Base-by-base conservation (phyloP, 2,888 invertebrate genomes). In the Chrysina gloriosa region DNA sequence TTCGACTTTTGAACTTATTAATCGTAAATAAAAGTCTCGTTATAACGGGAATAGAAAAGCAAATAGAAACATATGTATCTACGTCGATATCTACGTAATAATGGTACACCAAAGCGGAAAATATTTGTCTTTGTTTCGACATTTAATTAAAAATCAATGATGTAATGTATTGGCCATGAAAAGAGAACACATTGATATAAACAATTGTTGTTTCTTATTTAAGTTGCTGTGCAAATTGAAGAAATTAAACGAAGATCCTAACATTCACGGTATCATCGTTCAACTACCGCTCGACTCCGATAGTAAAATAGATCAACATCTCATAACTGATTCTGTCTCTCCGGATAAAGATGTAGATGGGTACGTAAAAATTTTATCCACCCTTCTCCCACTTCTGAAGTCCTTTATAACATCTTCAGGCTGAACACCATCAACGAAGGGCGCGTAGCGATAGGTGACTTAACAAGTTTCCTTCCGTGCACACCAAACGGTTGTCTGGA, bases 401-500 rank as follows among this genome's bases (percentile, higher is more conserved):
- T n/a, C 9, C 16, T 25, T 39, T 4, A n/a, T 11, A 23, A 21
- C 19, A 42, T 65, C 74, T 73, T 9, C 71, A 79, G 96, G 0
- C 85, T 98, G 65, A 94, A 96, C 80, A 95, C 96, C 0, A 88
- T 94, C 50, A 99, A 98, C 83, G 97, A 98, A 79, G 99, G 98
- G 1, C 90, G 92, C 71, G 88, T 96, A 2, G 92, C 97, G 0
- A 90, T 95, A 67, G 97, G 97, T 0, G 96, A 98, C 80, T 85
- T 97, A 76, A 85, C 88, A 1, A 95, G 96, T 42, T 97, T 98
- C 81, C 82, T 98, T 56, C 98, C 99, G 0, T 99, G 99, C 82
- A 99, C 99, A 0, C 98, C 99, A 0, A 92, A 93, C 72, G 99
- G 98, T 1, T 96, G 96, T 79, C 87, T 99, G 70, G 96, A 98